These are phyloP conservation scores for Hypercompe scribonia DNA, from an alignment of 2,888 invertebrate genomes.

Conservation along the genomic window DNA sequence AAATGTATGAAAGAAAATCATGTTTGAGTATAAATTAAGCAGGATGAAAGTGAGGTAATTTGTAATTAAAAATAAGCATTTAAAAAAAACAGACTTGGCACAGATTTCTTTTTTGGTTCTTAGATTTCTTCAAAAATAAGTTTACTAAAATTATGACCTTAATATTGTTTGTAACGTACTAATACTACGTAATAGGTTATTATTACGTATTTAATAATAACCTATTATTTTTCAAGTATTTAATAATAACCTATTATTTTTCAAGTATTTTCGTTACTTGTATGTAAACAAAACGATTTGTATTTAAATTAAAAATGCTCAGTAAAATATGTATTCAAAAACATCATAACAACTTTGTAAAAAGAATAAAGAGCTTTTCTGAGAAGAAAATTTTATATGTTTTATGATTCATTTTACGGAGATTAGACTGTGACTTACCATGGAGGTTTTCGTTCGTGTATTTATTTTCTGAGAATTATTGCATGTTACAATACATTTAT, in stretches of 20 bases:
- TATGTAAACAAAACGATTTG: neutral
- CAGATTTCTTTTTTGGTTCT: neutral
- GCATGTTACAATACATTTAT: slow-evolving; percentile 15
- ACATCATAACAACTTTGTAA: neutral
- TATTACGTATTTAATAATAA: neutral
- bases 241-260: neutral
- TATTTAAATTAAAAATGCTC: neutral
- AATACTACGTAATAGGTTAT: no score
- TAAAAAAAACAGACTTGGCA: neutral
- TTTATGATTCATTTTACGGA: neutral
- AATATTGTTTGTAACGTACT: neutral
- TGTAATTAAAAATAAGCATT: neutral
- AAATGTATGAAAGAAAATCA: neutral
- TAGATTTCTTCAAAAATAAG: neutral
- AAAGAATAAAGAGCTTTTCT: neutral
- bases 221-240: neutral
- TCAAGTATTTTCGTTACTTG: neutral
- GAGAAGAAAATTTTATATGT: neutral
- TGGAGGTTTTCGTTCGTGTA: slow-evolving; percentile 24
- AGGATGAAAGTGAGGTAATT: neutral
- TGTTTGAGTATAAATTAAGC: neutral
- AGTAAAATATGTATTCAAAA: neutral
- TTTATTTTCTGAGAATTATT: slow-evolving; percentile 28
- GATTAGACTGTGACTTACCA: neutral
- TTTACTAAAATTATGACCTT: neutral